phyloP scores from a whole-genome alignment of 2,113 vertebrate genomes.

The Gallinago undulata region DNA sequence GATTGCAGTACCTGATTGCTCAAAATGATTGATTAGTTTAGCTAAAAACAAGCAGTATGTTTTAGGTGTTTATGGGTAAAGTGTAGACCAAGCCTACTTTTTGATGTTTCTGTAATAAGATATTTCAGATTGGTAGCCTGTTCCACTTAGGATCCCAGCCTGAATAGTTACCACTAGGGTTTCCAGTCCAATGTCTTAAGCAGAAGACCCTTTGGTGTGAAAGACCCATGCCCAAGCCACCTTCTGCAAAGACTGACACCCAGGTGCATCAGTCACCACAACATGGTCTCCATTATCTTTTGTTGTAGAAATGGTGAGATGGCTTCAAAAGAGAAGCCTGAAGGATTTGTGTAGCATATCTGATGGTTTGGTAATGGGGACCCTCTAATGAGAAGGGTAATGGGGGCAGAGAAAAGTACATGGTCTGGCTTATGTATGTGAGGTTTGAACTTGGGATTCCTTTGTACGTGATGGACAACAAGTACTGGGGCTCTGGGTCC shows the following conservation, averaged over 20 bases:
- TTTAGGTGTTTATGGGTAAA: background rate
- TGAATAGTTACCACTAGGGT: background rate
- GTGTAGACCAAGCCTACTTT: background rate
- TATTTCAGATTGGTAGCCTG: background rate
- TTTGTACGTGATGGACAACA: fast-evolving
- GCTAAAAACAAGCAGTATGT: background rate
- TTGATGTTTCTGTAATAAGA: background rate
- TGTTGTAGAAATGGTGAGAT: background rate
- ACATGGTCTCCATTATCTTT: background rate
- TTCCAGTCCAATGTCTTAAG: background rate
- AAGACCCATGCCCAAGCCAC: background rate
- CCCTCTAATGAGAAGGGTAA: background rate
- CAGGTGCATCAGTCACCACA: background rate
- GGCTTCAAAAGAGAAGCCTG: background rate
- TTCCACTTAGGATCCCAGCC: too few relatives aligned
- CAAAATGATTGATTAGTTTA: background rate
- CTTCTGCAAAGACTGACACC: background rate
- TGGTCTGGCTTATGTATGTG: background rate
- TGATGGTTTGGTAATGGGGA: background rate
- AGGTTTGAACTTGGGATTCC: background rate
- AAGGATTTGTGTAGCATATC: background rate
- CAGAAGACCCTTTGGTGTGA: background rate
- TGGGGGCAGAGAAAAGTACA: background rate
- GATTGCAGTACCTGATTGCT: background rate
- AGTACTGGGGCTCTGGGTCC: fast-evolving